A percentile compares a stretch with the other conserved stretches of the same genome.
Evolutionary conservation across 2,113 vertebrate genomes (phyloP).

Genomic region (Leuciscus idus): DNA sequence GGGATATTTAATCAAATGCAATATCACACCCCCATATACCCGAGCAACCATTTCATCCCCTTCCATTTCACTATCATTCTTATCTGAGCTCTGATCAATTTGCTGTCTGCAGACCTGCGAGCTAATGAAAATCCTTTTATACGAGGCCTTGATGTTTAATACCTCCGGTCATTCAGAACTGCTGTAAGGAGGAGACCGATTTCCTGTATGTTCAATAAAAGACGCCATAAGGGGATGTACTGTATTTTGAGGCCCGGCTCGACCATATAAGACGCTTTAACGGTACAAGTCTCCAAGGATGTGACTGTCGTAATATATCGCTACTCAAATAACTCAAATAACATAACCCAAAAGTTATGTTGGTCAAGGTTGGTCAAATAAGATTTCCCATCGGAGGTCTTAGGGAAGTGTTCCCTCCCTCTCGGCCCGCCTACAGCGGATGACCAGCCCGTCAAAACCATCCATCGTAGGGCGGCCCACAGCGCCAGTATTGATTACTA

Average conservation of each 20-base stretch:
- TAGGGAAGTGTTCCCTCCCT: neutral
- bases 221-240: neutral
- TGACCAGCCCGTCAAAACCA: conserved; percentile 39
- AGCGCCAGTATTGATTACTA: conserved; percentile 48
- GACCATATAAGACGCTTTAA: neutral
- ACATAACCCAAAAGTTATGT: no score
- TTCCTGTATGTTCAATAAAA: conserved; percentile 40
- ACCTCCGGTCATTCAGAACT: conserved; percentile 27
- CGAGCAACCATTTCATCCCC: conserved; percentile 3
- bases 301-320: neutral
- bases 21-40: conserved; percentile 37
- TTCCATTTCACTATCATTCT: conserved; percentile 31
- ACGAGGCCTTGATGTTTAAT: conserved; percentile 46
- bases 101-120: conserved; percentile 26
- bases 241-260: neutral
- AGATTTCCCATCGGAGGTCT: conserved; percentile 26
- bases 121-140: conserved; percentile 57
- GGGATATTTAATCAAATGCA: conserved; percentile 53
- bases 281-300: neutral
- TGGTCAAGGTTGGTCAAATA: neutral
- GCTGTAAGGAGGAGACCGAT: conserved; percentile 37
- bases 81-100: conserved; percentile 34
- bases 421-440: conserved; percentile 2
- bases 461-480: conserved; percentile 19
- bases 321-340: conserved; percentile 3